Evolutionary conservation across 2,113 vertebrate genomes (phyloP).

Genomic region (Conger conger): DNA sequence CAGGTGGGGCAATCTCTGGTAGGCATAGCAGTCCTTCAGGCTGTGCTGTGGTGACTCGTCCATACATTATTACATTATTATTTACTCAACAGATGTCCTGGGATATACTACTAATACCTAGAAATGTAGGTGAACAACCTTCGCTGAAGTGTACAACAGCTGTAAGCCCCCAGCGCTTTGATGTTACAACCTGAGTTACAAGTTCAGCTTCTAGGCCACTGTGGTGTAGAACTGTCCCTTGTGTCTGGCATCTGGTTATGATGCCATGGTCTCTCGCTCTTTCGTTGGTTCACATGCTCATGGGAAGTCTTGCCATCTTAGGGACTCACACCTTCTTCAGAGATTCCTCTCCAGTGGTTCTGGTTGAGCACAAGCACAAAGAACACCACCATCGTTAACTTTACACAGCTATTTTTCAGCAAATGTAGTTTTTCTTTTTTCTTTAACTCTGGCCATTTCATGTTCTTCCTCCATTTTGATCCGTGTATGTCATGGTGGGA

Average conservation of each 20-base stretch:
- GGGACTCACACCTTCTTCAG: background rate
- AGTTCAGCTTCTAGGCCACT: too few relatives aligned
- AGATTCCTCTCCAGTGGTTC: background rate
- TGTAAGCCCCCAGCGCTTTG: too few relatives aligned
- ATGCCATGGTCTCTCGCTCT: background rate
- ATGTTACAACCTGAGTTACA: too few relatives aligned
- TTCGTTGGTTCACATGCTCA: background rate
- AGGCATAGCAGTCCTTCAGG: background rate
- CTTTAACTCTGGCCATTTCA: background rate
- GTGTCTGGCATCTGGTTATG: background rate
- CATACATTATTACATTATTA: too few relatives aligned
- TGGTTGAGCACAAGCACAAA: background rate
- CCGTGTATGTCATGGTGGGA: too few relatives aligned
- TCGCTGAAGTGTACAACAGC: too few relatives aligned
- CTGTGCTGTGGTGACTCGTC: background rate
- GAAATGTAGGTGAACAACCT: too few relatives aligned
- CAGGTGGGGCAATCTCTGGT: background rate
- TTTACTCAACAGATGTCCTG: too few relatives aligned
- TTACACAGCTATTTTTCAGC: background rate
- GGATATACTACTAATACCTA: too few relatives aligned
- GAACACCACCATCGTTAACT: background rate
- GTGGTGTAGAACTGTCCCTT: too few relatives aligned
- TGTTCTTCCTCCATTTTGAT: background rate
- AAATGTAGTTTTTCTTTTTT: background rate
- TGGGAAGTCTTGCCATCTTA: background rate